Evolutionary conservation across 2,888 invertebrate species (phyloP).

Genomic region (Cataglyphis cursor): DNA sequence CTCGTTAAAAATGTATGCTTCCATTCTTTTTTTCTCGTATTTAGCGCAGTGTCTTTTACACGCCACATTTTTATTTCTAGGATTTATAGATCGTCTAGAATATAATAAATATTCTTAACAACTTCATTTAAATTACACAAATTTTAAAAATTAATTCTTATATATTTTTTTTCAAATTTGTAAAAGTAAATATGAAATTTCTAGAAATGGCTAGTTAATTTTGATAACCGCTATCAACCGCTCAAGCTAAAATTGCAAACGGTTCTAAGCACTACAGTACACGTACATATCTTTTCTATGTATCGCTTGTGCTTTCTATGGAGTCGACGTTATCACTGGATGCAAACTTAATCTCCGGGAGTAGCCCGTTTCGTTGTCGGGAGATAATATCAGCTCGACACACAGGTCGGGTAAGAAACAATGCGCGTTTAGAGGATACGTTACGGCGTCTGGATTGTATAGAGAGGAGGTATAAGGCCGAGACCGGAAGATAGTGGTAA

Average conservation of each 20-base stretch:
- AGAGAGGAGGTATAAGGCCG: constrained; percentile 43
- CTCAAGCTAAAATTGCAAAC: not conserved
- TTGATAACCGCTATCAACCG: not conserved
- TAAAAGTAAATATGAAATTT: not conserved
- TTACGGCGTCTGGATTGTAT: constrained; percentile 59
- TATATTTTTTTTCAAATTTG: not conserved
- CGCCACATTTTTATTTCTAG: not conserved
- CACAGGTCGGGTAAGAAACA: constrained; percentile 66
- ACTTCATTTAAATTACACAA: not conserved
- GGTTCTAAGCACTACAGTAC: not conserved
- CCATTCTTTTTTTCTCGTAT: constrained; percentile 19
- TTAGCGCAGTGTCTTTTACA: not conserved
- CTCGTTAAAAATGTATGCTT: constrained; percentile 54
- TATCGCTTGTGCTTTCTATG: constrained; percentile 5
- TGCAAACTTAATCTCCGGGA: constrained; percentile 24
- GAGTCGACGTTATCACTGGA: not conserved
- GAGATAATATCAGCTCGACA: constrained; percentile 34
- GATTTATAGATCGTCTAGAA: not conserved
- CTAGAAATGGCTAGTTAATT: not conserved
- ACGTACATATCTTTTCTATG: not conserved
- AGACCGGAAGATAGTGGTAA: constrained; percentile 74
- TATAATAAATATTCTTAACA: not conserved
- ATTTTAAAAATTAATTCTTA: not conserved
- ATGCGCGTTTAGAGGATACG: constrained; percentile 67
- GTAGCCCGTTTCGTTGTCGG: constrained; percentile 22